phyloP scores from a whole-genome alignment of 2,888 invertebrate species.

The Kryphioiulus occultus region DNA sequence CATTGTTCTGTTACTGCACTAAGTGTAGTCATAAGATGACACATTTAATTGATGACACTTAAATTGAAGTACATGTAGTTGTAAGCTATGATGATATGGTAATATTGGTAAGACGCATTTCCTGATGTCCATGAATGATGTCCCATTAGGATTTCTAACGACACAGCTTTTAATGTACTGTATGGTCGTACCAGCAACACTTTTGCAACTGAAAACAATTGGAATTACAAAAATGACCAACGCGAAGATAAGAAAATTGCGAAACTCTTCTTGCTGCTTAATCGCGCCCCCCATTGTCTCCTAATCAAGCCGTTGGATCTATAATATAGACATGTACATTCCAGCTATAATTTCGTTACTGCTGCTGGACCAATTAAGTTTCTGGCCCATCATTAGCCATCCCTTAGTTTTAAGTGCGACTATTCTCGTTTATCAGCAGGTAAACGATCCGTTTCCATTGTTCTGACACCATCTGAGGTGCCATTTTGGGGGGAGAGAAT shows the following conservation, averaged over 20 bases:
- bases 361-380: background rate
- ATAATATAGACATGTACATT: background rate
- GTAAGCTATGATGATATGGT: no score
- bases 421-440: background rate
- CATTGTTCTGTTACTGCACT: background rate
- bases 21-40: background rate
- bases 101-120: no score
- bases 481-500: background rate
- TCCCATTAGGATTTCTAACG: no score
- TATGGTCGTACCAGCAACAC: background rate
- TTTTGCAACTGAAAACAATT: background rate
- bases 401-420: background rate
- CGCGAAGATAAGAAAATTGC: background rate
- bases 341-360: background rate
- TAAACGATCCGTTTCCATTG: background rate
- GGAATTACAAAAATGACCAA: background rate
- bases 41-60: background rate
- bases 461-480: background rate
- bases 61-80: no score
- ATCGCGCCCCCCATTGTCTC: background rate
- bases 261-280: background rate
- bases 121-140: no score
- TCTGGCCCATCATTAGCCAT: background rate
- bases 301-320: background rate
- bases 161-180: background rate